Conservation (phyloP, 2,797 vertebrate species). For the Gymnocypris eckloni region DNA sequence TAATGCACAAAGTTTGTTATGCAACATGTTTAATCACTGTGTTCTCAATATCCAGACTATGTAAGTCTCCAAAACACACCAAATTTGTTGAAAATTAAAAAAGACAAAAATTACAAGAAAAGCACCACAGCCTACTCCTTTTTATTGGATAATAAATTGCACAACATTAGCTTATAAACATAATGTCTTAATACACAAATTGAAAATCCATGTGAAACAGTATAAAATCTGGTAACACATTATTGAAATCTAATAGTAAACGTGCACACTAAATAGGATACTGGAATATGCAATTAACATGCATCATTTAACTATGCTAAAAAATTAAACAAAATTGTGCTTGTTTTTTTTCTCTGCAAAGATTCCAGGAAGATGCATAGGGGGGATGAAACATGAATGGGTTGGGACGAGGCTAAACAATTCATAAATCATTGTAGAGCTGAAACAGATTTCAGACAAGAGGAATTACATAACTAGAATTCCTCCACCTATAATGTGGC, state of each 20-base stretch:
- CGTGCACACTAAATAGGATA: not conserved
- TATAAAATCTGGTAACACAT: not conserved
- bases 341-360: not conserved
- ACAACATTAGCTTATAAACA: not conserved
- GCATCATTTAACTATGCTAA: not conserved
- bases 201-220: not conserved
- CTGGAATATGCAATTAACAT: not conserved
- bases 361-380: not conserved
- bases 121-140: not conserved
- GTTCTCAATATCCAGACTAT: not conserved
- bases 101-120: not conserved
- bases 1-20: not conserved
- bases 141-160: not conserved
- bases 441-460: not conserved
- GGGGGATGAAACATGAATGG: not conserved
- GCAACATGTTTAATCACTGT: not conserved
- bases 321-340: not conserved
- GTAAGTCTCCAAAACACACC: not conserved
- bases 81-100: not conserved
- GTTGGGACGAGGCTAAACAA: not conserved
- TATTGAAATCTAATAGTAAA: not conserved
- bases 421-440: not conserved
- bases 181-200: not conserved
- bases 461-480: not conserved
- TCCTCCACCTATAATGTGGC: not conserved